Base-by-base conservation (phyloP, 2,888 invertebrate species). In the Phengaris alcon region DNA sequence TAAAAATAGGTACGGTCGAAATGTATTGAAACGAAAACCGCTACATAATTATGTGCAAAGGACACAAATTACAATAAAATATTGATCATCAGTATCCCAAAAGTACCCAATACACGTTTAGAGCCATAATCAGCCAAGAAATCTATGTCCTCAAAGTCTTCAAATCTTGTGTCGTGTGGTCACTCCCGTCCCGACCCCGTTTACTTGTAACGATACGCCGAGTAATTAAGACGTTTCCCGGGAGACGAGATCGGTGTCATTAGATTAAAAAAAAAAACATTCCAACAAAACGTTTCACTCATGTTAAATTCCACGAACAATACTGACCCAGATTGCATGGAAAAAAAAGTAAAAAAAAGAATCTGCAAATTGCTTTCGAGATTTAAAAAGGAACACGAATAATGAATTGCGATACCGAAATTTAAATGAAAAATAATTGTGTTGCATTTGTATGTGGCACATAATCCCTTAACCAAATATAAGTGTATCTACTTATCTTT, bases 141-240 rank as follows among this genome's bases (percentile, higher is more conserved):
- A 35, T 51, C 51, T 57, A 64, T 64, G 22, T 9, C 59, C 15
- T 35, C 13, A 6, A 55, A 15, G 69, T 69, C 15, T n/a, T 69
- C 48, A 69, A 48, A 69, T 13, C 8, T 15, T 7, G 2, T 6
- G 7, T 13, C 22, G 35, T 12, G 22, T 72, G 35, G 72, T 35
- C 72, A 52, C 72, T 15, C 48, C 15, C 48, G 52, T 22, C 12
- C 82, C 80, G 87, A 82, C 84, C 89, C 82, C 84, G 79, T 83
- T 86, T 79, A 79, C 79, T 75, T 81, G 83, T 82, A 83, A 84
- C 81, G 81, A 81, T 81, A 82, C 84, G 81, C 77, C 78, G 77
- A 79, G 82, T 85, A 88, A 90, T 88, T 86, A 86, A 87, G 82
- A 85, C 78, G 82, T 80, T 82, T 83, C 81, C 82, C 81, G 80